These are phyloP conservation scores for Astyanax mexicanus DNA, from an alignment of 2,797 vertebrate species.

Conservation along the genomic window DNA sequence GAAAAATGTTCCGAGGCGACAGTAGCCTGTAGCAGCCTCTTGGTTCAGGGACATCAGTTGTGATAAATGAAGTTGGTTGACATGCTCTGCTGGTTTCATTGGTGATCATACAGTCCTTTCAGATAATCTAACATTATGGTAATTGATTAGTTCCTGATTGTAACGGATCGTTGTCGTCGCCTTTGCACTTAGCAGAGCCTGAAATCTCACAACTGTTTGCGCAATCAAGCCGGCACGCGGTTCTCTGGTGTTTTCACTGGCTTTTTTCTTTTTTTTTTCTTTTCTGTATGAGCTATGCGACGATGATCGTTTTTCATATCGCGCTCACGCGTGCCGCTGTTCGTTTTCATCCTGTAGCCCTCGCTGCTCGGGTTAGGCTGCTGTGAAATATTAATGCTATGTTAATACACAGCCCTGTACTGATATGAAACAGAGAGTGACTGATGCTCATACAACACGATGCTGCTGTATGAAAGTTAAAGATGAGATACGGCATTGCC, in stretches of 20 bases:
- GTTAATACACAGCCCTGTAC: conserved; percentile 5
- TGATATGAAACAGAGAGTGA: conserved; percentile 11
- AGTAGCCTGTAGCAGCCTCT: conserved; percentile 6
- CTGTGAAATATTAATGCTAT: conserved; percentile 3
- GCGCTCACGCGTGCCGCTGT: not conserved
- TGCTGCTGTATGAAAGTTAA: not conserved
- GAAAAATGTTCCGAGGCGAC: conserved; percentile 28
- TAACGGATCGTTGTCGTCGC: conserved; percentile 9
- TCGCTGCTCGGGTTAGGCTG: not conserved
- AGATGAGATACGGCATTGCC: not conserved
- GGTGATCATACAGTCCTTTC: conserved; percentile 24
- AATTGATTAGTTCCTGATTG: conserved; percentile 36
- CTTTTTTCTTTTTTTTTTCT: no score
- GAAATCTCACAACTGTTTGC: not conserved
- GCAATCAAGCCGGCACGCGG: not conserved
- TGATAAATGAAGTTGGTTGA: conserved; percentile 25
- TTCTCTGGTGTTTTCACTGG: conserved; percentile 7
- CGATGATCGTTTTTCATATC: not conserved
- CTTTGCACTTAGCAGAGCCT: conserved; percentile 20
- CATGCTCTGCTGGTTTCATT: conserved; percentile 11
- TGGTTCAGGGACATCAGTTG: conserved; percentile 21
- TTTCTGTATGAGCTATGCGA: conserved; percentile 7
- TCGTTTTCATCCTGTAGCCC: not conserved
- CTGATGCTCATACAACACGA: conserved; percentile 1
- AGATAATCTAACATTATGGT: conserved; percentile 25